A percentile compares a stretch with the other conserved stretches of the same genome.
phyloP scores from a whole-genome alignment of 1,140 invertebrate species.

The Neomicropteryx cornuta region DNA sequence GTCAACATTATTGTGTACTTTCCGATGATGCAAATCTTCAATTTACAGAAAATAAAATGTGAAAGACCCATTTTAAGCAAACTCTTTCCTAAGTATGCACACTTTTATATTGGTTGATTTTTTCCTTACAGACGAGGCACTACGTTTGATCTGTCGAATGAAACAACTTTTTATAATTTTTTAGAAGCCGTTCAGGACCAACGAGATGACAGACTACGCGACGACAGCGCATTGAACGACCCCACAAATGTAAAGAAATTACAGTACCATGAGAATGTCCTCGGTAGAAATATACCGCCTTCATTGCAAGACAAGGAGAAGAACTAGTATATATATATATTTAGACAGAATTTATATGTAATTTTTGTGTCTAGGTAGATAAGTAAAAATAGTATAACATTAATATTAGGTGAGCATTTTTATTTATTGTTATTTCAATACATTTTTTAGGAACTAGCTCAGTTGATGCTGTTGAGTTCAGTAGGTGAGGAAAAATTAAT shows the following conservation, averaged over 20 bases:
- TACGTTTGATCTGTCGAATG: neutral
- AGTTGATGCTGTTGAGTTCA: too few relatives aligned
- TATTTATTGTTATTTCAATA: too few relatives aligned
- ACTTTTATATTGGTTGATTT: neutral
- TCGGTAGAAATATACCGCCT: slow-evolving; percentile 48
- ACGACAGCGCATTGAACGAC: slow-evolving; percentile 37
- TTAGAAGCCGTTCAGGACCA: slow-evolving; percentile 48
- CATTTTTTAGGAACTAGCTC: too few relatives aligned
- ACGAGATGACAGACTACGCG: slow-evolving; percentile 40
- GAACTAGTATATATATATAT: too few relatives aligned
- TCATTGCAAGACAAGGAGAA: slow-evolving; percentile 36
- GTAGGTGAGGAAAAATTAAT: too few relatives aligned
- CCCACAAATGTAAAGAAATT: slow-evolving; percentile 45
- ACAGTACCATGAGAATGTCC: slow-evolving; percentile 42
- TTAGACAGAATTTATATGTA: too few relatives aligned
- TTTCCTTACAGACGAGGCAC: neutral
- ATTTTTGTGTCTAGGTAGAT: too few relatives aligned
- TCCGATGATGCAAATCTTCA: slow-evolving; percentile 4
- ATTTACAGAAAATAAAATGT: slow-evolving; percentile 6
- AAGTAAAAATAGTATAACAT: too few relatives aligned
- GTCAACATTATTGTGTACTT: slow-evolving; percentile 3
- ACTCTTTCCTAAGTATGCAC: neutral
- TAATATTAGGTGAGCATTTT: too few relatives aligned
- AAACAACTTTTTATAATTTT: slow-evolving; percentile 16
- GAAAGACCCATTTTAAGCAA: neutral